phyloP scores from a whole-genome alignment of 2,113 vertebrate genomes.

The Epinephelus moara region DNA sequence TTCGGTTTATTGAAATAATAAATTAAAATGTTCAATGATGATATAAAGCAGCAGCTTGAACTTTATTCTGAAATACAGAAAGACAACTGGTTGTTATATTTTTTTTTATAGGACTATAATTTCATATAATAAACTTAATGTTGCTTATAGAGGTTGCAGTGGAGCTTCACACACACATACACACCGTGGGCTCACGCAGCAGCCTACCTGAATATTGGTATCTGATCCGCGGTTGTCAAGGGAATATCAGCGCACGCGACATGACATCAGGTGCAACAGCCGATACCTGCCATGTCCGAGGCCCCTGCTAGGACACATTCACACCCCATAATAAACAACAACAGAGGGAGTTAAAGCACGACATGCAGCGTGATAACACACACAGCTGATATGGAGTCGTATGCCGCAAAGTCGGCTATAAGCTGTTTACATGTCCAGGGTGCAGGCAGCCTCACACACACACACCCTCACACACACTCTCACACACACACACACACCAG shows the following conservation, averaged over 20 bases:
- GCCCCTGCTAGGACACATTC: slow-evolving; percentile 39
- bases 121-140: not conserved
- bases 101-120: no score
- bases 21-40: not conserved
- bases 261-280: slow-evolving; percentile 71
- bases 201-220: slow-evolving; percentile 67
- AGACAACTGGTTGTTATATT: not conserved
- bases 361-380: slow-evolving; percentile 4
- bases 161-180: not conserved
- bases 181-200: not conserved
- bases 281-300: slow-evolving; percentile 45
- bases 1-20: not conserved
- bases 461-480: no score
- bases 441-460: not conserved
- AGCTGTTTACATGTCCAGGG: slow-evolving; percentile 65
- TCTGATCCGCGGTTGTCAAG: slow-evolving; percentile 76
- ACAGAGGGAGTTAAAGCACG: not conserved
- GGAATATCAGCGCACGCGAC: slow-evolving; percentile 64
- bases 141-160: not conserved
- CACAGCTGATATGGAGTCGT: slow-evolving; percentile 14
- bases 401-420: slow-evolving; percentile 66
- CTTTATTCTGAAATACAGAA: not conserved
- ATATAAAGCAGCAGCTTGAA: not conserved
- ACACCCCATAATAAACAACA: not conserved
- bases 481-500: not conserved